Base-by-base conservation (phyloP, 2,113 vertebrate genomes). In the Marmota flaviventris region DNA sequence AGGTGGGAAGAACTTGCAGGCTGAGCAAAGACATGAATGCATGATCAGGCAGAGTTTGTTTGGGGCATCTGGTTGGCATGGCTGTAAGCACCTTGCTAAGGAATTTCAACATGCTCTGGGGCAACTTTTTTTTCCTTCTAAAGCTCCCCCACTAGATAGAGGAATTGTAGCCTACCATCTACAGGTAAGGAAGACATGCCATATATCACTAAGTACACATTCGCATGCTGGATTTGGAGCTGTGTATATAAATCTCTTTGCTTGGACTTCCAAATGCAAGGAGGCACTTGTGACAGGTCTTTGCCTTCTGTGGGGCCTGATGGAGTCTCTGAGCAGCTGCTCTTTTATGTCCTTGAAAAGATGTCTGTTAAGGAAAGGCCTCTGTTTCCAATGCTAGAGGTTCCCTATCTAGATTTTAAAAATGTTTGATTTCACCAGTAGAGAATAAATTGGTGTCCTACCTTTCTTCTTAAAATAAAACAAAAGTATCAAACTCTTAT, bases 401-500 rank as follows among this genome's bases (percentile, higher is more conserved):
- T 63, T 89, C 11, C 27, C 75, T 91, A 78, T 37, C 2, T 29
- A 95, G 5, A 72, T 39, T 8, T 67, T 8, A 27, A 34, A 51
- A 5, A 13, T 4, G 7, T 56, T 63, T 67, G 58, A 84, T 83
- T 77, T 42, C 61, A 85, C 67, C 85, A 82, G 51, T 83, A 94
- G 25, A 67, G 39, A 82, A 13, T 58, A 56, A 72, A 88, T 56
- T 70, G 6, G 2, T 56, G 79, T 25, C 42, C 10, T 10, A 53
- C 22, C 34, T 96, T 98, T 90, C 73, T 84, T 86, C n/a, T 65
- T 85, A 37, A 96, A 90, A 75, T 24, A 83, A 92, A 72, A 77
- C 18, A 72, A 95, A 94, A 94, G 85, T 12, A 70, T 58, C 56
- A 61, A 61, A 61, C 2, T 1, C 42, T 42, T 70, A 75, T 76